Evolutionary conservation across 1,140 invertebrate species (phyloP).

Genomic region (Drosophila funebris): DNA sequence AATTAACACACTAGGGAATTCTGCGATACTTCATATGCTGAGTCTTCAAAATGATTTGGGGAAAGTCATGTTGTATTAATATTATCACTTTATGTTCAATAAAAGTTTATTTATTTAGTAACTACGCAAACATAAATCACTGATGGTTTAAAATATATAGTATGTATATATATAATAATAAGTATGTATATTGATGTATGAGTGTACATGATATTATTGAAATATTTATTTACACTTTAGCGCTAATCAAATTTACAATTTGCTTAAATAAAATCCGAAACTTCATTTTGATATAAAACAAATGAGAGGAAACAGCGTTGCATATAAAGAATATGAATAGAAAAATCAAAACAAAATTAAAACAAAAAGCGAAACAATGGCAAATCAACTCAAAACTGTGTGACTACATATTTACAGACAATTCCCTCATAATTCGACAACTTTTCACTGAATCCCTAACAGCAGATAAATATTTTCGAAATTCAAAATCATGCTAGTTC

Average conservation of each 20-base stretch:
- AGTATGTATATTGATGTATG: constrained; percentile 48
- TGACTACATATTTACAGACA: constrained; percentile 81
- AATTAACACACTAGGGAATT: too few species aligned
- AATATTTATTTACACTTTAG: constrained; percentile 80
- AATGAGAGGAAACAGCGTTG: constrained; percentile 64
- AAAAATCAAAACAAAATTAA: constrained; percentile 43
- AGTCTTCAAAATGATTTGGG: neutral
- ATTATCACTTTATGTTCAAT: constrained; percentile 48
- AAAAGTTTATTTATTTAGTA: constrained; percentile 81
- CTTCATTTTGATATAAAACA: constrained; percentile 66
- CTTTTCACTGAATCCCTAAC: constrained; percentile 66
- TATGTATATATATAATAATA: constrained; percentile 68
- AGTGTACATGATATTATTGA: constrained; percentile 75
- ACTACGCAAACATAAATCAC: constrained; percentile 77
- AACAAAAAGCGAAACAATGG: constrained; percentile 72
- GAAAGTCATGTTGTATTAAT: neutral
- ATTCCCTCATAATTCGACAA: constrained; percentile 60
- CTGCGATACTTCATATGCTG: too few species aligned
- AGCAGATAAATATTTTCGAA: constrained; percentile 42
- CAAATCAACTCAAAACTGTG: constrained; percentile 74
- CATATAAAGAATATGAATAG: constrained; percentile 39
- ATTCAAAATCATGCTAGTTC: constrained; percentile 45
- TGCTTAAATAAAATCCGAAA: constrained; percentile 70
- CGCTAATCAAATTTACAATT: constrained; percentile 80
- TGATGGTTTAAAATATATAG: constrained; percentile 73